phyloP scores from a whole-genome alignment of 2,888 invertebrate species.

The Scaeva pyrastri region DNA sequence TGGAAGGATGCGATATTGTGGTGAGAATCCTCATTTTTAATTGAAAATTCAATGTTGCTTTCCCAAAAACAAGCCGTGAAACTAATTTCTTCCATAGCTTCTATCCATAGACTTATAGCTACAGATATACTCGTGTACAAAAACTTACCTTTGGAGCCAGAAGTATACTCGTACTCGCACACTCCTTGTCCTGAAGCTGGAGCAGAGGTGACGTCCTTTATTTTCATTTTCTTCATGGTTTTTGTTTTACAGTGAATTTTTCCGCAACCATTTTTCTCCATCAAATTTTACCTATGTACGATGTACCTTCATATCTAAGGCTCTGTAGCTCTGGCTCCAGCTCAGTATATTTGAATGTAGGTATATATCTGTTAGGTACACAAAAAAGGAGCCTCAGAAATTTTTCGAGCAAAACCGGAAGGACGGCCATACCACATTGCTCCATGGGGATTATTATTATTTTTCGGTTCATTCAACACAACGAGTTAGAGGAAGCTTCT shows the following conservation, averaged over 20 bases:
- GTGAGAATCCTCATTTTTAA: slow-evolving; percentile 66
- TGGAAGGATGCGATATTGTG: slow-evolving; percentile 47
- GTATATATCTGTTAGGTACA: neutral
- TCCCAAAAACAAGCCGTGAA: slow-evolving; percentile 61
- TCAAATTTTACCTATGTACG: slow-evolving; percentile 50
- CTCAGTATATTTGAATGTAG: neutral
- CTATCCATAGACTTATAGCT: neutral
- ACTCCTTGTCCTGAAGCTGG: neutral
- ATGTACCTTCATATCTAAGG: too few relatives aligned
- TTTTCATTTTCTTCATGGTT: slow-evolving; percentile 32
- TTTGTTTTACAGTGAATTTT: slow-evolving; percentile 51
- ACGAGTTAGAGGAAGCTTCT: slow-evolving; percentile 31
- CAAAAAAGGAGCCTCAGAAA: slow-evolving; percentile 18
- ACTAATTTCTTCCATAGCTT: slow-evolving; percentile 53
- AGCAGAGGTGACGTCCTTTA: slow-evolving; percentile 37
- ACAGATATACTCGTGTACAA: neutral
- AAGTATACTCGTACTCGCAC: neutral
- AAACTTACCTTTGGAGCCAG: neutral
- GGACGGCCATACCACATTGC: slow-evolving; percentile 50
- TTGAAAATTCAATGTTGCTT: slow-evolving; percentile 71
- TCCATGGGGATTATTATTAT: slow-evolving; percentile 74
- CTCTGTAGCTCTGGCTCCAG: neutral
- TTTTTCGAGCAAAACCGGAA: slow-evolving; percentile 52
- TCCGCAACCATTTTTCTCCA: slow-evolving; percentile 64
- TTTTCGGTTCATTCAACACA: slow-evolving; percentile 74